Conservation (phyloP, 2,888 invertebrate species). For the Pollenia labialis region DNA sequence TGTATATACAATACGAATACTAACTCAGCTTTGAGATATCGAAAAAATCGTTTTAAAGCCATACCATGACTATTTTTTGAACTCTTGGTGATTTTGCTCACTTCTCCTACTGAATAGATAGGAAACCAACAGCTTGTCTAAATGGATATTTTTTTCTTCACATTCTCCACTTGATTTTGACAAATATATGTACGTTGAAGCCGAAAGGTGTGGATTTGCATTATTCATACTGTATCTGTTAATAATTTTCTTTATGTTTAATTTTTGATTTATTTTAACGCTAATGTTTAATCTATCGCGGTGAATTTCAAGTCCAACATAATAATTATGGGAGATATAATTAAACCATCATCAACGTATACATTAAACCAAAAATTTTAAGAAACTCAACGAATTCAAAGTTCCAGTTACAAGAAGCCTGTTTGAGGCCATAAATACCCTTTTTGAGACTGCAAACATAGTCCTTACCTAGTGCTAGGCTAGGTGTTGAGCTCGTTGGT, state of each 20-base stretch:
- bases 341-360: constrained; percentile 77
- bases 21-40: constrained; percentile 63
- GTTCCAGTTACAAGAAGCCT: constrained; percentile 75
- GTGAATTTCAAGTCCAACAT: constrained; percentile 61
- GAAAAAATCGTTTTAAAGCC: constrained; percentile 69
- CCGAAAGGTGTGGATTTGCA: constrained; percentile 67
- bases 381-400: too few species aligned
- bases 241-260: constrained; percentile 66
- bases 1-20: constrained; percentile 58
- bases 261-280: constrained; percentile 67
- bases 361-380: constrained; percentile 75
- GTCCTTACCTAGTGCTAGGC: constrained; percentile 62
- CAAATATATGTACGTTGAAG: constrained; percentile 33
- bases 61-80: constrained; percentile 55
- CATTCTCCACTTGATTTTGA: constrained; percentile 31
- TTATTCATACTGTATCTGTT: constrained; percentile 69
- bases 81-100: constrained; percentile 43
- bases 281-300: constrained; percentile 52
- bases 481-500: too few species aligned
- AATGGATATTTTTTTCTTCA: constrained; percentile 63
- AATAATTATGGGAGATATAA: constrained; percentile 66
- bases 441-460: constrained; percentile 69
- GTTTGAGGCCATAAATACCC: constrained; percentile 76
- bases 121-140: constrained; percentile 72
- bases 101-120: constrained; percentile 69